A percentile compares a stretch with the other conserved stretches of the same genome.
Evolutionary conservation across 2,888 invertebrate species (phyloP).

Genomic region (Nomada goodeniana): DNA sequence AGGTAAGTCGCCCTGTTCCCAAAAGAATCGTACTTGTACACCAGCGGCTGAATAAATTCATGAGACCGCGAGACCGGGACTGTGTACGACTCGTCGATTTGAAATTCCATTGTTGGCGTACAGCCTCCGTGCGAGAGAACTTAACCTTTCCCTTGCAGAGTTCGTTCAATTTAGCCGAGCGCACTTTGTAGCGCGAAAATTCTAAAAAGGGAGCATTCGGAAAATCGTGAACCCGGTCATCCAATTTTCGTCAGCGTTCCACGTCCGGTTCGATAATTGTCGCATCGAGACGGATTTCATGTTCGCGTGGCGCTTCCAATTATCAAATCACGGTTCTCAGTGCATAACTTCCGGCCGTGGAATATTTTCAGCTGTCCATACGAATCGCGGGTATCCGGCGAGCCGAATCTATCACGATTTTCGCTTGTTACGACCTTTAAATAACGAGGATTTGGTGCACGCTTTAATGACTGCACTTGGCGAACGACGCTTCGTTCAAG

Average conservation of each 20-base stretch:
- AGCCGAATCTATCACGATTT: constrained; percentile 33
- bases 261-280: constrained; percentile 5
- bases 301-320: constrained; percentile 32
- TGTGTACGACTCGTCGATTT: constrained; percentile 26
- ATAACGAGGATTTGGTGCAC: constrained; percentile 36
- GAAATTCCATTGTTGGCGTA: constrained; percentile 30
- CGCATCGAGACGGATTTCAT: constrained; percentile 14
- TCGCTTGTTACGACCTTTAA: constrained; percentile 40
- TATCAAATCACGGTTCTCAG: constrained; percentile 26
- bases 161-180: not conserved
- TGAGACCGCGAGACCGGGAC: constrained; percentile 3
- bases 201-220: not conserved
- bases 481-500: constrained; percentile 17
- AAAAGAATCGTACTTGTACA: not conserved
- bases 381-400: constrained; percentile 1
- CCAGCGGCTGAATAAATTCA: constrained; percentile 33
- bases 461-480: constrained; percentile 42
- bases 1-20: constrained; percentile 2
- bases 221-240: constrained; percentile 1
- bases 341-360: constrained; percentile 14
- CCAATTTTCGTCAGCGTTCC: not conserved
- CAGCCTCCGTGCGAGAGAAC: not conserved
- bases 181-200: not conserved
- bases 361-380: constrained; percentile 12
- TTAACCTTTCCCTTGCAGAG: too few species aligned